A percentile compares a stretch with the other conserved stretches of the same genome.
These are phyloP conservation scores for Orthosia cruda DNA, from an alignment of 2,888 invertebrate species.

Conservation along the genomic window DNA sequence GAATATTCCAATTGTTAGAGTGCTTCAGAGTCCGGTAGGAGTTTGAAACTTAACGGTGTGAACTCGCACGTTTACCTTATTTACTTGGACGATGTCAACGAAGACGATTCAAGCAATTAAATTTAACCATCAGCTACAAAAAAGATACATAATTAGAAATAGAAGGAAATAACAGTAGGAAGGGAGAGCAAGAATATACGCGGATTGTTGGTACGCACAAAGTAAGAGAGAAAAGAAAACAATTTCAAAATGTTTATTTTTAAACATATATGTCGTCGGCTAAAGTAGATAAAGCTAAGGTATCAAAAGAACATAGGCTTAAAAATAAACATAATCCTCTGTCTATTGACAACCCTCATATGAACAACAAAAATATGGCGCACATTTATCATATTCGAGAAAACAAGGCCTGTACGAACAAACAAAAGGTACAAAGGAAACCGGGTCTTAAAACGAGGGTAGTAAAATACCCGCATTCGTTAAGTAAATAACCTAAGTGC, in stretches of 20 bases:
- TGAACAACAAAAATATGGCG: slow-evolving; percentile 36
- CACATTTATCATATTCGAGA: slow-evolving; percentile 55
- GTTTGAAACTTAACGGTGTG: slow-evolving; percentile 11
- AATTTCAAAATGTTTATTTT: background rate
- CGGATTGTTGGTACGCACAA: background rate
- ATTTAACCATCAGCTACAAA: background rate
- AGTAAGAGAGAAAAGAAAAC: background rate
- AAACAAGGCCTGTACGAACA: slow-evolving; percentile 50
- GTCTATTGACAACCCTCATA: slow-evolving; percentile 34
- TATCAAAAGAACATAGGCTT: slow-evolving; percentile 13
- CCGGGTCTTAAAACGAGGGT: slow-evolving; percentile 57
- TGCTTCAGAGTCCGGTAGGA: background rate
- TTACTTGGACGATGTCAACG: slow-evolving; percentile 1
- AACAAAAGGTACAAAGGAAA: slow-evolving; percentile 58
- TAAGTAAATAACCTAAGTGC: slow-evolving; percentile 70
- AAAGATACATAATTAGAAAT: background rate
- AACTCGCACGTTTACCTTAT: background rate
- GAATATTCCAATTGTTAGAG: background rate
- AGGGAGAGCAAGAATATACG: too few relatives aligned
- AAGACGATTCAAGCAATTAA: background rate
- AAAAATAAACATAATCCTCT: slow-evolving; percentile 25
- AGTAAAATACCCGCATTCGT: slow-evolving; percentile 67
- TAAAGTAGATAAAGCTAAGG: background rate
- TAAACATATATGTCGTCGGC: background rate
- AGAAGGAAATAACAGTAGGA: background rate